These are phyloP conservation scores for Hirtodrosophila duncani DNA, from an alignment of 2,888 invertebrate species.

Conservation along the genomic window DNA sequence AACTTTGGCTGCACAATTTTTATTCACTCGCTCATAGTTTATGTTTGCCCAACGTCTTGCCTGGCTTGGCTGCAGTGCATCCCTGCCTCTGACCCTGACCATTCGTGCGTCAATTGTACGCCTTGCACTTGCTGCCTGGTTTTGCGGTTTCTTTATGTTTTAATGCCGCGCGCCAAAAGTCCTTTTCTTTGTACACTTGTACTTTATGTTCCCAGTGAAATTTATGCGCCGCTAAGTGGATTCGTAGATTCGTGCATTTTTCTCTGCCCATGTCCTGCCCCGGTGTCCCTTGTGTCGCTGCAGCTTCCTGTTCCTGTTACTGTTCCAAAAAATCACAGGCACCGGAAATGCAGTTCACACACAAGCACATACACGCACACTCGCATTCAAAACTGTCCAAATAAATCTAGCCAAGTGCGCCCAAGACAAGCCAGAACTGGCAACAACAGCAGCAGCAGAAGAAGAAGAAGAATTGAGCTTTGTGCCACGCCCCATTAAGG, in stretches of 20 bases:
- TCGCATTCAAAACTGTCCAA: constrained; percentile 20
- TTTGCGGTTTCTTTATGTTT: constrained; percentile 38
- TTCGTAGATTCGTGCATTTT: constrained; percentile 49
- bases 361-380: no score
- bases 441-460: no score
- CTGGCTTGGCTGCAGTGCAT: not conserved
- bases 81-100: constrained; percentile 18
- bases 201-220: constrained; percentile 56
- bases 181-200: constrained; percentile 65
- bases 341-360: constrained; percentile 51
- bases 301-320: constrained; percentile 16
- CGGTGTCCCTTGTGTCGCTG: constrained; percentile 12
- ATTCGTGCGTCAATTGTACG: constrained; percentile 4
- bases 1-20: constrained; percentile 50
- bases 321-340: constrained; percentile 33
- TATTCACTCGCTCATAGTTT: constrained; percentile 55
- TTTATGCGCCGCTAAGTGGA: constrained; percentile 68
- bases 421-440: no score
- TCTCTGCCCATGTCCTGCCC: constrained; percentile 8
- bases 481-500: constrained; percentile 2
- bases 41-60: constrained; percentile 33
- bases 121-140: constrained; percentile 3
- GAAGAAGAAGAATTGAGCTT: no score
- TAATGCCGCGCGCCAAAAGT: constrained; percentile 57
- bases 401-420: constrained; percentile 39